Conservation (phyloP, 2,888 invertebrate genomes). For the Suillia variegata region DNA sequence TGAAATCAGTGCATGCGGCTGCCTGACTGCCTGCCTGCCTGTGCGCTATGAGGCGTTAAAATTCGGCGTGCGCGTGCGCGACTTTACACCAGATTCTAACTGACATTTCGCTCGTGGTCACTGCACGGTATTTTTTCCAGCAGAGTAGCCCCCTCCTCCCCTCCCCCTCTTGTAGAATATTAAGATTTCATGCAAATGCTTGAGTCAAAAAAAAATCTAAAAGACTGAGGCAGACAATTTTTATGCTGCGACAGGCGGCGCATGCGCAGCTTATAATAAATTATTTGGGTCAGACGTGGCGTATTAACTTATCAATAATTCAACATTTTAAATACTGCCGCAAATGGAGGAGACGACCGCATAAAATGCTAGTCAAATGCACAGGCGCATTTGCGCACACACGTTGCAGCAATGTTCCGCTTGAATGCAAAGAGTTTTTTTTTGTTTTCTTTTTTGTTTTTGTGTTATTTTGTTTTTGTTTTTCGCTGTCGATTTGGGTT, state of each 20-base stretch:
- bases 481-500: too few species aligned
- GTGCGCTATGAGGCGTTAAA: constrained; percentile 6
- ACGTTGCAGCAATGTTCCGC: background rate
- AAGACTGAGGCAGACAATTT: too few species aligned
- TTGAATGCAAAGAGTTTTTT: background rate
- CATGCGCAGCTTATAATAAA: constrained; percentile 27
- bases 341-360: background rate
- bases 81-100: constrained; percentile 12
- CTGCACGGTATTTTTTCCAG: constrained; percentile 10
- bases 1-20: constrained; percentile 33
- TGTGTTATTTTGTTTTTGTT: too few species aligned
- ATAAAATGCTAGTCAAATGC: background rate
- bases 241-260: constrained; percentile 3
- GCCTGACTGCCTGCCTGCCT: constrained; percentile 8
- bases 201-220: too few species aligned
- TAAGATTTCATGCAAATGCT: constrained; percentile 22
- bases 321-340: constrained; percentile 26
- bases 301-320: constrained; percentile 44
- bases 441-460: too few species aligned
- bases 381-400: background rate
- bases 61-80: background rate
- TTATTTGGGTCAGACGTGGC: constrained; percentile 40
- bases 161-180: constrained; percentile 17
- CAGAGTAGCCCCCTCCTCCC: too few species aligned
- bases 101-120: constrained; percentile 22